Base-by-base conservation (phyloP, 2,888 invertebrate genomes). In the Drosophila flavopinicola region DNA sequence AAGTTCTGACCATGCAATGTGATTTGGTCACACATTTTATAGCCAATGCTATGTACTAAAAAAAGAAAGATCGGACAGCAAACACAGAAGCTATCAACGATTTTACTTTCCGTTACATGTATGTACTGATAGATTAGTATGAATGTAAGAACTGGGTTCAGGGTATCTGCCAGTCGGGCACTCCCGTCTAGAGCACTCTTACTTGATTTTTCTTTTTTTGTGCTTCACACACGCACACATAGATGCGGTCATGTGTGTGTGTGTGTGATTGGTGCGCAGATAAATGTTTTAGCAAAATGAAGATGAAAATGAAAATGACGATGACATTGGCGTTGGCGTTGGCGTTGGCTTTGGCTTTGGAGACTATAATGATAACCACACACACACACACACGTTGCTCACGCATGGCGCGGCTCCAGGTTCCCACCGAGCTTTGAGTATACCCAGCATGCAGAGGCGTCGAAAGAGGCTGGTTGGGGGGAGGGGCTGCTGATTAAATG, bases 281-380 rank as follows among this genome's bases (percentile, higher is more conserved):
- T 85, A 85, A 85, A 85, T 80, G 84, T 66, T 83, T 83, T 59
- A 79, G 74, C 71, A 54, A 84, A 85, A 76, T 68, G 59, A 61
- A 54, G 78, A 75, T 67, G 72, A 57, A 63, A 72, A 66, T 47
- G 38, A 53, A 45, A 3, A 27, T 30, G 58, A 69, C 53, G 51
- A 41, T 65, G 78, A 64, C 53, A 52, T 52, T 66, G 68, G 15
- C 48, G 38, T 38, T 38, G 38, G 37, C 25, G 25, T 17, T 25
- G 73, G 29, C 17, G 5, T 29, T 42, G 27, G n/a, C 15, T 2
- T 13, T n/a, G n/a, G 6, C 1, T 2, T 13, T 42, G 11, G 47
- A 66, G 32, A 42, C 47, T 66, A 79, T 78, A 71, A 85, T 83
- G 80, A 85, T 65, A 80, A 52, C n/a, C n/a, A n/a, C n/a, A n/a